Conservation (phyloP, 2,113 vertebrate species). For the Pollachius pollachius region DNA sequence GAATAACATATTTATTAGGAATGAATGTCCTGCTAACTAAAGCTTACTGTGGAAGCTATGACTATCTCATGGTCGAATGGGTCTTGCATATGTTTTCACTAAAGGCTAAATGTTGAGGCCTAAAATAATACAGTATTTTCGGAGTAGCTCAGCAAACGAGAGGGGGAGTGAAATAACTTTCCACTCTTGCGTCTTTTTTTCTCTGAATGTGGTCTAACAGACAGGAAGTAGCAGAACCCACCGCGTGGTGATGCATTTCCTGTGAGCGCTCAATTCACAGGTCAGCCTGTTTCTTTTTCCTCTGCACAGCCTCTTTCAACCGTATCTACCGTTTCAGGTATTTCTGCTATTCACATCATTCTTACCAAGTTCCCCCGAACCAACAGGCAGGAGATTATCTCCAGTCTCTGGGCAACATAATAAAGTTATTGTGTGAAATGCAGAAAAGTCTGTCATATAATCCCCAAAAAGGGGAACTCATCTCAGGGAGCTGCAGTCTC, state of each 20-base stretch:
- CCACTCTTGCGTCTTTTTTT: conserved; percentile 64
- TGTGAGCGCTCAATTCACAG: conserved; percentile 71
- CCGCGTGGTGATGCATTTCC: conserved; percentile 75
- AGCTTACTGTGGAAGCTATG: too few relatives aligned
- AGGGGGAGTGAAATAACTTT: conserved; percentile 68
- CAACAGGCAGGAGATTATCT: neutral
- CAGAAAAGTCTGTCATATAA: neutral
- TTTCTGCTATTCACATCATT: neutral
- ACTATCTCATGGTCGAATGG: too few relatives aligned
- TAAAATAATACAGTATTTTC: too few relatives aligned
- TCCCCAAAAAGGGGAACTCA: neutral
- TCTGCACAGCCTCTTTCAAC: conserved; percentile 19
- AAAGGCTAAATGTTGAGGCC: too few relatives aligned
- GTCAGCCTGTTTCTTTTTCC: conserved; percentile 68
- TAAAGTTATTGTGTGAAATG: neutral
- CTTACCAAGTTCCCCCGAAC: too few relatives aligned
- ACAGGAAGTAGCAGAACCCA: conserved; percentile 78
- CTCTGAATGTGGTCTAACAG: conserved; percentile 80
- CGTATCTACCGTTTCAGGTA: conserved; percentile 3
- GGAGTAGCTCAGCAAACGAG: conserved; percentile 36
- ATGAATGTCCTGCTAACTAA: too few relatives aligned
- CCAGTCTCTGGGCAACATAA: neutral
- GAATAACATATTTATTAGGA: too few relatives aligned
- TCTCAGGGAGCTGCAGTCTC: too few relatives aligned
- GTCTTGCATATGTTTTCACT: too few relatives aligned